Evolutionary conservation across 2,797 vertebrate species (phyloP), one percentile per base, ranked within the genome.

Genomic region (Salmo trutta): DNA sequence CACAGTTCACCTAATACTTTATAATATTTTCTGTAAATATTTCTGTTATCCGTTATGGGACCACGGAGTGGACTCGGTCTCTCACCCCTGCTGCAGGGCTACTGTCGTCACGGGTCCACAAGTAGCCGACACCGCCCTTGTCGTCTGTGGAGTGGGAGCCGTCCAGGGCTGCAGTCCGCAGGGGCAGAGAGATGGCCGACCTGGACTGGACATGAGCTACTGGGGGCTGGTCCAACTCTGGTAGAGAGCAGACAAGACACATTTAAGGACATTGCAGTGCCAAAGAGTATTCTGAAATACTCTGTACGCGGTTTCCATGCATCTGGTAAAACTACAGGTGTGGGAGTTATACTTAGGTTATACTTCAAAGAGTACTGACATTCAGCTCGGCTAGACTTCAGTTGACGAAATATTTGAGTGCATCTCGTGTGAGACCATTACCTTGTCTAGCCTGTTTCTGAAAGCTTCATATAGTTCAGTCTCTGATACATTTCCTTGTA

Each of bases 51-150:
- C n/a, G n/a, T 27, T 24, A 3, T 27, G 14, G 21, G 4, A 27
- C 59, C 10, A 64, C 59, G 3, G 7, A 27, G 21, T 10, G 21
- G 21, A 27, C 41, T 47, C 56, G 1, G 56, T 72, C 54, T 31
- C 96, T 95, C 82, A 99, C 98, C 93, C 98, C 98, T 64, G 98
- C 97, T 0, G 98, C 97, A 65, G 98, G 98, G 72, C 98, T 99
- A 76, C 84, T 93, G 33, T 97, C 97, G 0, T 98, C 97, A 68
- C 98, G 91, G 12, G 92, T 96, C 98, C 98, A 99, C 82, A 96
- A 76, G 90, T 95, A 99, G 91, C 91, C 95, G 85, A 96, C 88
- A 47, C 95, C 95, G 4, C 96, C 97, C 77, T 99, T 98, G 86
- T 99, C 98, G 29, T 99, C 98, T 0, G 92, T 94, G 74, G 98